A percentile compares a stretch with the other conserved stretches of the same genome.
Conservation (phyloP, 1,140 invertebrate genomes). For the Drosophila asahinai region DNA sequence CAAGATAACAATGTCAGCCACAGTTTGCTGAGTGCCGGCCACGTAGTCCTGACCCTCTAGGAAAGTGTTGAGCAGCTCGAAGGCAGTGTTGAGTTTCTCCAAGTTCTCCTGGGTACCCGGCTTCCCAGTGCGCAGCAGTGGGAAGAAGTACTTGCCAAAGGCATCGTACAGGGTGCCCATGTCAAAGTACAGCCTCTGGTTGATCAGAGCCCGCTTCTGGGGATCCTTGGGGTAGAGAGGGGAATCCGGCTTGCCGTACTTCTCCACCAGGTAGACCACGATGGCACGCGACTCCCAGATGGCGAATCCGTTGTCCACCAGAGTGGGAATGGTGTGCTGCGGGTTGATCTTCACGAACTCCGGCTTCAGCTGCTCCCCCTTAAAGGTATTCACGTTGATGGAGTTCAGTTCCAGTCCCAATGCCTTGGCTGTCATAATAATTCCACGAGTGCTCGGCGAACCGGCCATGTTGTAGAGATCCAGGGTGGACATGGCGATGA, state of each 20-base stretch:
- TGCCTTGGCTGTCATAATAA: constrained; percentile 89
- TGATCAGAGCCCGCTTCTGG: constrained; percentile 88
- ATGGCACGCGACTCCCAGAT: constrained; percentile 72
- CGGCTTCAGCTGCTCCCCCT: constrained; percentile 88
- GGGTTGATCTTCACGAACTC: constrained; percentile 86
- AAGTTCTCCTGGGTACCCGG: constrained; percentile 87
- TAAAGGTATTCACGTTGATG: constrained; percentile 88
- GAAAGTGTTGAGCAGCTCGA: constrained; percentile 88
- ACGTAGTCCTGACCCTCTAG: constrained; percentile 88
- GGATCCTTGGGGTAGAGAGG: constrained; percentile 87
- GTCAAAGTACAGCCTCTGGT: constrained; percentile 91
- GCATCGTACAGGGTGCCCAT: constrained; percentile 88
- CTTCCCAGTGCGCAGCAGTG: constrained; percentile 87
- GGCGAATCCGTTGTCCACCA: constrained; percentile 56
- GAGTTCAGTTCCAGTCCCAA: constrained; percentile 90
- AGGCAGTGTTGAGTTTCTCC: constrained; percentile 87
- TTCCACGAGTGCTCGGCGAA: constrained; percentile 89
- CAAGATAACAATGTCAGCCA: constrained; percentile 89
- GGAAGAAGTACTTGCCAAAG: constrained; percentile 88
- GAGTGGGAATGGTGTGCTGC: constrained; percentile 74
- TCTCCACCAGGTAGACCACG: constrained; percentile 60
- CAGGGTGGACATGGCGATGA: constrained; percentile 28
- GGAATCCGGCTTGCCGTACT: constrained; percentile 83
- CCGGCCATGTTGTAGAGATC: constrained; percentile 88
- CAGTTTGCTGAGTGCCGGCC: constrained; percentile 88